Conservation (phyloP, 2,888 invertebrate species). For the Mantis religiosa region DNA sequence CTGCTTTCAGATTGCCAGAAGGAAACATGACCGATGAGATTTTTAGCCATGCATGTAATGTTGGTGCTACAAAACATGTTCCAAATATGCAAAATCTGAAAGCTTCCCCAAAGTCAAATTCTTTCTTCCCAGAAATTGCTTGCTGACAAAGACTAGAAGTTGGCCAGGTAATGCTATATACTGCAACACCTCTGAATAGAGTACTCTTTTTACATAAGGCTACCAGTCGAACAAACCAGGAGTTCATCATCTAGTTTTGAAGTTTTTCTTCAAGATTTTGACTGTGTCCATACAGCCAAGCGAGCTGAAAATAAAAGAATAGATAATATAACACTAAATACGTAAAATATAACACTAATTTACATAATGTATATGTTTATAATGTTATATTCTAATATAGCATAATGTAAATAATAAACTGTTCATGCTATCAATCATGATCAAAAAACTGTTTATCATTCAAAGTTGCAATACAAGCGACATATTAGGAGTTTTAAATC, state of each 20-base stretch:
- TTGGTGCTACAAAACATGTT: conserved; percentile 74
- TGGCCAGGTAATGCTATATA: conserved; percentile 70
- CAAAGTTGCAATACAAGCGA: too few relatives aligned
- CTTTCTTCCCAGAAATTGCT: conserved; percentile 57
- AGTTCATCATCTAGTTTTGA: neutral
- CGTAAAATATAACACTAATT: too few relatives aligned
- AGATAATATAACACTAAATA: too few relatives aligned
- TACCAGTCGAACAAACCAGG: neutral
- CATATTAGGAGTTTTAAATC: too few relatives aligned
- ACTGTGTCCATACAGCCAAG: neutral
- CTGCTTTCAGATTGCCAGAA: conserved; percentile 18
- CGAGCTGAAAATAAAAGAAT: neutral
- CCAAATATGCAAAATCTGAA: conserved; percentile 73
- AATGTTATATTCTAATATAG: too few relatives aligned
- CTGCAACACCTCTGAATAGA: conserved; percentile 59
- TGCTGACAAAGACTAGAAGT: conserved; percentile 69
- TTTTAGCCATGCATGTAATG: conserved; percentile 74
- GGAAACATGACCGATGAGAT: conserved; percentile 54
- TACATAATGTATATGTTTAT: too few relatives aligned
- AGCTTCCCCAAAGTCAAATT: conserved; percentile 50
- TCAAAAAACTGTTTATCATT: too few relatives aligned
- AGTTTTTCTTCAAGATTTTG: neutral
- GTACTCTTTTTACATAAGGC: conserved; percentile 43
- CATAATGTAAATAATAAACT: too few relatives aligned
- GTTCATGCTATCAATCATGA: too few relatives aligned